Base-by-base conservation (phyloP, 2,113 vertebrate genomes). In the Proteles cristata region DNA sequence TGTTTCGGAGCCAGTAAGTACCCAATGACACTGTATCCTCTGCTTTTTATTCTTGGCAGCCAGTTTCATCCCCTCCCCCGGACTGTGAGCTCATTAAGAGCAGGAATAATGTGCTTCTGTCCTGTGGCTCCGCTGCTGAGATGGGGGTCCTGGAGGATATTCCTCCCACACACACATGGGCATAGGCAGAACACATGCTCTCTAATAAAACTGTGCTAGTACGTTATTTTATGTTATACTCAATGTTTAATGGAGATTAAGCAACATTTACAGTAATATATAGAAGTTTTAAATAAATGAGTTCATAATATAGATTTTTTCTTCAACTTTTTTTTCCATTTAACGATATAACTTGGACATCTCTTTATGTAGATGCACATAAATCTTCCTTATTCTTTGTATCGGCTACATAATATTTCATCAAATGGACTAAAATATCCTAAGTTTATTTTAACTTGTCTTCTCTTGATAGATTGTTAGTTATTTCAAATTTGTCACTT, bases 381-480 rank as follows among this genome's bases (percentile, higher is more conserved):
- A 1, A 3, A 28, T 11, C 21, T 83, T 90, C 35, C 23, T 73
- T 87, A 39, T 19, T 77, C 65, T 90, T 71, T 63, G 25, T 77
- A 86, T 65, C 61, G 80, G 16, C 19, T 81, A 23, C 16, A 58
- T 28, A 23, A 50, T 69, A 88, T 85, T 80, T 74, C n/a, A 91
- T 50, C 43, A 0, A 50, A 15, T 69, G 85, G 35, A 69, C 77
- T 93, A 43, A 92, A 85, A 11, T 16, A 71, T 4, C 50, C 88
- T 43, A 93, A 45, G 39, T 69, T 68, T 87, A 45, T 31, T 31
- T 96, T 63, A 90, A 39, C 15, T 66, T 91, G 83, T 83, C 45
- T 86, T 94, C 73, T 69, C 25, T 63, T 86, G 58, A 71, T 82
- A 45, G 17, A 53, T 84, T 85, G 12, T 69, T 48, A 23, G 15